Evolutionary conservation across 2,113 vertebrate species (phyloP).

Genomic region (Anthoscopus minutus): DNA sequence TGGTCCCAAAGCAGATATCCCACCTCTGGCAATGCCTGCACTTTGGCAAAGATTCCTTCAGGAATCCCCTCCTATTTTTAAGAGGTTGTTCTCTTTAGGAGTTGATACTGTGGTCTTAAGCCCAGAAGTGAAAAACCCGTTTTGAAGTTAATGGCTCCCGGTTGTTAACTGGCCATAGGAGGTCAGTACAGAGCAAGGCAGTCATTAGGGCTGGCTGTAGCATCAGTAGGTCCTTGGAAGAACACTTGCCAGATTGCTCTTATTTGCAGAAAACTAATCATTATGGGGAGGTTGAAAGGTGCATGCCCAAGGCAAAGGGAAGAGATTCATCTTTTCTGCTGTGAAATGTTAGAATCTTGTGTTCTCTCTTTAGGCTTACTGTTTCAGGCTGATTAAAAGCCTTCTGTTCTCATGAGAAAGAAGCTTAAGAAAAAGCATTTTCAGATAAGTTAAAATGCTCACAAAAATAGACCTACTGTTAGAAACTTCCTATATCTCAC

Average conservation of each 20-base stretch:
- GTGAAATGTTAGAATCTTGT: neutral
- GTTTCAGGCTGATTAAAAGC: neutral
- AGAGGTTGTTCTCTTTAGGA: neutral
- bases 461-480: neutral
- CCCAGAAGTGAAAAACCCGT: neutral
- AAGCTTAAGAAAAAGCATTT: neutral
- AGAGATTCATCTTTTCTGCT: neutral
- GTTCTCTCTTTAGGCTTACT: neutral
- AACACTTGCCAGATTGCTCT: neutral
- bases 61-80: neutral
- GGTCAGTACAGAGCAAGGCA: constrained; percentile 23
- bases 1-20: neutral
- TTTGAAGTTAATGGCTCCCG: neutral
- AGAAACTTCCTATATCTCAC: neutral
- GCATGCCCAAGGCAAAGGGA: neutral
- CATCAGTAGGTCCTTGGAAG: neutral
- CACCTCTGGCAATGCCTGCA: neutral
- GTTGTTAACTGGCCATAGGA: neutral
- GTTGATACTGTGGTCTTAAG: neutral
- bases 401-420: neutral
- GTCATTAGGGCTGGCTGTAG: neutral
- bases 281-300: neutral
- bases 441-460: neutral
- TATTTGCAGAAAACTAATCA: neutral
- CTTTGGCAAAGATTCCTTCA: neutral